A percentile compares a stretch with the other conserved stretches of the same genome.
Evolutionary conservation across 92 coral and sea anemone species (phyloP).

Genomic region (Palythoa grandiflora): DNA sequence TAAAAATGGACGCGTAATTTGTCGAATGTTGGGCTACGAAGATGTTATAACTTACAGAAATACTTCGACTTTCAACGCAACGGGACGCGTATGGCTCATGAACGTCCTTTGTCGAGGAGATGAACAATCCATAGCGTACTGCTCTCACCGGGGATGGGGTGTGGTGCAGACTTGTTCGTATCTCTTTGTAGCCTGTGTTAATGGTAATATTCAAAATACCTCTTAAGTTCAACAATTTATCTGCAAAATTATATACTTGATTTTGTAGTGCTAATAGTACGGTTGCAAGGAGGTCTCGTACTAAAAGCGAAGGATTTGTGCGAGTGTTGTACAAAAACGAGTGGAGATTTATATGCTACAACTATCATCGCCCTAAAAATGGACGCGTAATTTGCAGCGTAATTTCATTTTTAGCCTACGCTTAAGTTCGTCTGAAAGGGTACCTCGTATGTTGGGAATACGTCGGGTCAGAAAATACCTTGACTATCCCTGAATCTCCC

Average conservation of each 20-base stretch:
- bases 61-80: neutral
- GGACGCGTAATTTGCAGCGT: conserved; percentile 20
- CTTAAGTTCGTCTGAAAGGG: too few relatives aligned
- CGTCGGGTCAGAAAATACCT: too few relatives aligned
- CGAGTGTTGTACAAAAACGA: conserved; percentile 7
- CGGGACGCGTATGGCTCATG: conserved; percentile 21
- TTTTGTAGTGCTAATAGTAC: conserved; percentile 8
- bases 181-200: neutral
- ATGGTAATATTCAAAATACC: neutral
- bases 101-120: conserved; percentile 15
- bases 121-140: conserved; percentile 22
- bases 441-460: too few relatives aligned
- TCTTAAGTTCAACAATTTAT: too few relatives aligned
- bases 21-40: conserved; percentile 25
- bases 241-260: too few relatives aligned
- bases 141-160: conserved; percentile 30
- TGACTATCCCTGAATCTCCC: too few relatives aligned
- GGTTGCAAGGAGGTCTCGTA: conserved; percentile 12
- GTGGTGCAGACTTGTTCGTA: neutral
- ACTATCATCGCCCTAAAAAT: neutral
- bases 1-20: conserved; percentile 16
- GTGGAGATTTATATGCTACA: conserved; percentile 24
- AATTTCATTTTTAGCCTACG: too few relatives aligned
- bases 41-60: neutral
- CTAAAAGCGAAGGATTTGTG: conserved; percentile 9